Conservation (phyloP, 2,113 vertebrate genomes). For the Ornithorhynchus anatinus region DNA sequence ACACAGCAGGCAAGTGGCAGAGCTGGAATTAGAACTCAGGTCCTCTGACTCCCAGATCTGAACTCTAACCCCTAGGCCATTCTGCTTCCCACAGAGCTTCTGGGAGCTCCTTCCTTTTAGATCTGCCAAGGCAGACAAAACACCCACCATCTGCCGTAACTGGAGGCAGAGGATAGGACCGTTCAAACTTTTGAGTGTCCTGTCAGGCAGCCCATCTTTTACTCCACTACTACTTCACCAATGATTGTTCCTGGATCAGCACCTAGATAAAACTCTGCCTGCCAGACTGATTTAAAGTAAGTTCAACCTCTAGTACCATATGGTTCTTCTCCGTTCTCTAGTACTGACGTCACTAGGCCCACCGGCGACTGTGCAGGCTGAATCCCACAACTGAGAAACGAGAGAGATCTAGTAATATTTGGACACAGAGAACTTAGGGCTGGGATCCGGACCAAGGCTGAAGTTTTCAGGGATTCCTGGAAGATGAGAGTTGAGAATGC, state of each 20-base stretch:
- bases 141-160: not conserved
- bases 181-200: not conserved
- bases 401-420: slow-evolving; percentile 18
- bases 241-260: not conserved
- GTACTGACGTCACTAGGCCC: not conserved
- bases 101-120: no score
- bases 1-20: no score
- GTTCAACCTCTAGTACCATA: not conserved
- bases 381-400: slow-evolving; percentile 16
- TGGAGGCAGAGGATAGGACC: not conserved
- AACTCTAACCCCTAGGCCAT: no score
- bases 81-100: no score
- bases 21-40: no score
- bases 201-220: no score
- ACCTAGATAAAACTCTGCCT: not conserved
- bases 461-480: slow-evolving; percentile 11
- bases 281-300: not conserved
- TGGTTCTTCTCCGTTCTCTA: not conserved
- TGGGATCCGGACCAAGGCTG: not conserved
- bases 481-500: not conserved
- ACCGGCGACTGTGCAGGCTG: no score
- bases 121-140: not conserved
- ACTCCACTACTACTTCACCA: not conserved
- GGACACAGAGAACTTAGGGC: slow-evolving; percentile 7
- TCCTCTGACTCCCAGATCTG: no score